Base-by-base conservation (phyloP, 2,888 invertebrate species). In the Ormyrus nitidulus region DNA sequence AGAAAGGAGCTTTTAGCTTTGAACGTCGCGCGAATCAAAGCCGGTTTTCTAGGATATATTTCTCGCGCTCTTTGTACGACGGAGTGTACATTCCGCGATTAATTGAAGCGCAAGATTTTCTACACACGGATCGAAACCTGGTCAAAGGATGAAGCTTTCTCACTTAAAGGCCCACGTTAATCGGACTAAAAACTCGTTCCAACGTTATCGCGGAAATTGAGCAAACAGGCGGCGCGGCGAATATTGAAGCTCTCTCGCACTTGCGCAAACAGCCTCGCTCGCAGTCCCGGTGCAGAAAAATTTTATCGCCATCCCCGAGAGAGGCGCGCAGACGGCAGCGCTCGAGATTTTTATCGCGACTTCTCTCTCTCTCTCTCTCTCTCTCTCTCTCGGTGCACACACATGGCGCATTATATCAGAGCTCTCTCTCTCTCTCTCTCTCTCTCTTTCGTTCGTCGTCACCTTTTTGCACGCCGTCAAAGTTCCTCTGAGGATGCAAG, bases 341-440 rank as follows among this genome's bases (percentile, higher is more conserved):
- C 34, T 34, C 34, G 64, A 70, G 58, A 70, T 77, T 64, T 62
- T 51, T 49, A 77, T 54, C n/a, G 48, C 59, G 49, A 13, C 13
- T 49, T 9, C 46, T 11, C 19, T 46, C 9, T 11, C 13, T 5
- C 44, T 11, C 46, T 62, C 10, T 59, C 59, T 13, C 13, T 13
- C n/a, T n/a, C n/a, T 19, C 13, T 34, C 59, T 59, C 6, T 59
- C 8, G 11, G 6, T 59, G 11, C 5, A 11, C 46, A 44, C 75
- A 75, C 59, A 75, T 59, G 75, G 56, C 66, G 10, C 76, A 69
- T 76, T 76, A 69, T 76, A 62, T 69, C 51, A 49, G 51, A 61
- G 48, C 13, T 46, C 46, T 11, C 46, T 61, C 11, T 46, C 13
- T 46, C 46, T 11, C 46, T 61, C 11, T 46, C n/a, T n/a, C 58